Base-by-base conservation (phyloP, 2,113 vertebrate species). In the Sapajus apella region DNA sequence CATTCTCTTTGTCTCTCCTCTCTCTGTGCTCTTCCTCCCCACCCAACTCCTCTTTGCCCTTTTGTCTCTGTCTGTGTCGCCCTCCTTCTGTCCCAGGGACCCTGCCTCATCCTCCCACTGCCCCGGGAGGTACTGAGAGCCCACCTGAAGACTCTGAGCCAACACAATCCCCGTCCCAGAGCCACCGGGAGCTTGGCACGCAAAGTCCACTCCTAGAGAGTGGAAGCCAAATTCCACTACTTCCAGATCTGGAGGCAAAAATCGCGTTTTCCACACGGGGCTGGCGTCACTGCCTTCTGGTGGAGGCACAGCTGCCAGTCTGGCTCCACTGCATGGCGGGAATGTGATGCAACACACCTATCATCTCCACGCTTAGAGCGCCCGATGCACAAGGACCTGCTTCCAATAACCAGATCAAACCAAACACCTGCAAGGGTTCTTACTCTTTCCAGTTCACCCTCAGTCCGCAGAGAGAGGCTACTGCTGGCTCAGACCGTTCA, bases 271-370 rank as follows among this genome's bases (percentile, higher is more conserved):
- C 47, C 1, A 3, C 2, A 1, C 35, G 9, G 61, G 3, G 40
- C 37, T 1, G 1, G 4, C 1, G 0, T 0, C 47, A 1, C 3
- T 20, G 25, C 58, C 87, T 61, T 16, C 90, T 32, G 68, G 30
- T 4, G 23, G 5, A 30, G 2, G 2, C 0, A 6, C 50, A 1
- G n/a, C 43, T 61, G 40, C 89, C 64, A 17, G 2, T 8, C 3
- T 1, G 10, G 2, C 35, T 35, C 17, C 30, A 7, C 4, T 10
- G 20, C 2, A 0, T 16, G 0, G 6, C 20, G 0, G 27, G 16
- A 4, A 0, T 3, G 21, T 13, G 13, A 43, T 10, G 45, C 1
- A 5, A 0, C 61, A 1, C 43, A 45, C 7, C 11, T 30, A 5
- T 30, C 8, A 9, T 27, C 61, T 25, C 61, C 30, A 27, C 61